Evolutionary conservation across 2,113 vertebrate species (phyloP).

Genomic region (Scophthalmus maximus): DNA sequence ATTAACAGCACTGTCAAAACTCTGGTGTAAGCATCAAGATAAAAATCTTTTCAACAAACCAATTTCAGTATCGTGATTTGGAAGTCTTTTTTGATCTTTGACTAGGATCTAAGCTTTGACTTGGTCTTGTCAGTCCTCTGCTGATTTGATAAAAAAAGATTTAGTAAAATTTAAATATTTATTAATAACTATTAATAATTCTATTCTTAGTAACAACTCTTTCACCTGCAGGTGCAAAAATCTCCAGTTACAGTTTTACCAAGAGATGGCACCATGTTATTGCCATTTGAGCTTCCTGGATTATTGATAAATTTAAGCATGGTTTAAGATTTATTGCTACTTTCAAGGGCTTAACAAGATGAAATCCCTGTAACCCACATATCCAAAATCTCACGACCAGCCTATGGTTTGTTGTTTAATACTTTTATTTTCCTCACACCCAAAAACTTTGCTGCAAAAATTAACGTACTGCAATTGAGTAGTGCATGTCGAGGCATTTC

Average conservation of each 20-base stretch:
- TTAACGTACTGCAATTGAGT: constrained; percentile 65
- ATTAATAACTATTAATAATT: too few species aligned
- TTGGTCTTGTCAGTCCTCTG: too few species aligned
- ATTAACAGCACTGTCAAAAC: background rate
- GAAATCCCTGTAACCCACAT: background rate
- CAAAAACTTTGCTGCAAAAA: constrained; percentile 32
- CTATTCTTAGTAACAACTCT: background rate
- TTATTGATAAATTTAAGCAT: background rate
- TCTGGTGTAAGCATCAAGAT: too few species aligned
- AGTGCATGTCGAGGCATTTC: constrained; percentile 74
- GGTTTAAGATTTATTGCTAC: background rate
- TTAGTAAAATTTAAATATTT: too few species aligned
- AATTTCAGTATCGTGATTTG: too few species aligned
- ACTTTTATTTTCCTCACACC: background rate
- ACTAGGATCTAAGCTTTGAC: background rate
- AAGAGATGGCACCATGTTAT: background rate
- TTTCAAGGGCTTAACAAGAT: background rate
- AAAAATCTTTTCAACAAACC: too few species aligned
- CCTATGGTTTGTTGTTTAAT: background rate
- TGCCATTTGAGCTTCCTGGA: too few species aligned
- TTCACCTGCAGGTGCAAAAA: background rate
- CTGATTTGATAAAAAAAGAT: background rate
- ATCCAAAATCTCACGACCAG: background rate
- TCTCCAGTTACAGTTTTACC: background rate
- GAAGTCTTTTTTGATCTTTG: background rate